Base-by-base conservation (phyloP, 2,888 invertebrate genomes). In the Spatulosminthurus flaviceps region DNA sequence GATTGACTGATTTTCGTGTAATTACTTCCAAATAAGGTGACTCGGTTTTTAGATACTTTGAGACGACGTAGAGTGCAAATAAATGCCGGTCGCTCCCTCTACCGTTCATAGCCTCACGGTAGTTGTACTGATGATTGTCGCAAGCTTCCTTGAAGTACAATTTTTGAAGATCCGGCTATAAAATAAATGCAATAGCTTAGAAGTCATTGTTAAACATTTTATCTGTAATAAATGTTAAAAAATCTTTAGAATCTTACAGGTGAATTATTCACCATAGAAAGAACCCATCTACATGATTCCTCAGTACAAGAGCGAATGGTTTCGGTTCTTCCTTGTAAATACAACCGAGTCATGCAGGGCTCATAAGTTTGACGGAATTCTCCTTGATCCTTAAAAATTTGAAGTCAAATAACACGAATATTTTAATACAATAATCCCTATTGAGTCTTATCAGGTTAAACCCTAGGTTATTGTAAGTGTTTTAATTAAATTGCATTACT, bases 321-420 rank as follows among this genome's bases (percentile, higher is more conserved):
- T 89, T 99, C 99, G 0, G 98, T 99, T 84, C 99, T 92, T 0
- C 98, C 98, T 89, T 98, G 98, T 80, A 97, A 92, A 90, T 93
- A 99, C 84, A 99, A 89, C 80, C 98, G 91, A 0, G 98, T 99
- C 98, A 99, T 99, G 24, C 97, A 97, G 0, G 99, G 98, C 89
- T 99, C 98, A 87, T 99, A 99, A 0, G 98, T 98, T 81, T 98
- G 90, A 86, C 94, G 95, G 89, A 99, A 98, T 84, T 94, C 94
- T 0, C 93, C 93, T 77, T 95, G 93, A 88, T 96, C 94, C 88
- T 95, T 90, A 66, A 86, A 61, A 77, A 5, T 26, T 9, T 51
- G n/a, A 51, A 51, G 16, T 11, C 16, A 4, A 51, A 11, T 51
- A 51, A 51, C 16, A 51, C 16, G 1, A 4, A n/a, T 19, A 34